Conservation (phyloP, 2,888 invertebrate genomes). For the Sarcophaga caerulescens region DNA sequence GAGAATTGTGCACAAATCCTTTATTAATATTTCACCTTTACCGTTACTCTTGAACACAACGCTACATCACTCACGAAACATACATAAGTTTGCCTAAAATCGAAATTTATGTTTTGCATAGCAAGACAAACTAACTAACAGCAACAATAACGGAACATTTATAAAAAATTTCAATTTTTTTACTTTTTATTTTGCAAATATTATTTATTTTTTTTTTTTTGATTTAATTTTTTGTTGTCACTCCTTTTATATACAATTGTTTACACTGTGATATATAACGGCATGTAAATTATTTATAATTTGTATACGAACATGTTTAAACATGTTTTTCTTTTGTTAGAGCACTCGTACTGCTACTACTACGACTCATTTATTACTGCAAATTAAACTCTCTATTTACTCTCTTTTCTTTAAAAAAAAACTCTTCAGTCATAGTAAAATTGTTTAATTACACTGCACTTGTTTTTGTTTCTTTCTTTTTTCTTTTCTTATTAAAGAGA, state of each 20-base stretch:
- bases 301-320: background rate
- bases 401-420: background rate
- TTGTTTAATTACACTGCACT: slow-evolving; percentile 19
- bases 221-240: background rate
- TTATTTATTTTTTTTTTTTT: slow-evolving; percentile 18
- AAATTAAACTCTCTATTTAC: slow-evolving; percentile 65
- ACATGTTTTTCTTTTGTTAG: no score
- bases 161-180: background rate
- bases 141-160: slow-evolving; percentile 1
- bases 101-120: slow-evolving; percentile 17
- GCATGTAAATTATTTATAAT: background rate
- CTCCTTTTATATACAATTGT: slow-evolving; percentile 8
- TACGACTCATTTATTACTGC: slow-evolving; percentile 71
- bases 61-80: background rate
- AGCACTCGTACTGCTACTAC: background rate
- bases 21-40: slow-evolving; percentile 53
- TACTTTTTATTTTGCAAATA: slow-evolving; percentile 1
- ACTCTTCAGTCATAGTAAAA: background rate
- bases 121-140: background rate
- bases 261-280: background rate
- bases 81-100: slow-evolving; percentile 25
- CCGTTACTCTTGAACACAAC: slow-evolving; percentile 23
- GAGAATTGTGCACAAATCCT: slow-evolving; percentile 2
- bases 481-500: background rate
- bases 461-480: background rate